Conservation (phyloP, 2,888 invertebrate genomes). For the Strigamia crassipes region DNA sequence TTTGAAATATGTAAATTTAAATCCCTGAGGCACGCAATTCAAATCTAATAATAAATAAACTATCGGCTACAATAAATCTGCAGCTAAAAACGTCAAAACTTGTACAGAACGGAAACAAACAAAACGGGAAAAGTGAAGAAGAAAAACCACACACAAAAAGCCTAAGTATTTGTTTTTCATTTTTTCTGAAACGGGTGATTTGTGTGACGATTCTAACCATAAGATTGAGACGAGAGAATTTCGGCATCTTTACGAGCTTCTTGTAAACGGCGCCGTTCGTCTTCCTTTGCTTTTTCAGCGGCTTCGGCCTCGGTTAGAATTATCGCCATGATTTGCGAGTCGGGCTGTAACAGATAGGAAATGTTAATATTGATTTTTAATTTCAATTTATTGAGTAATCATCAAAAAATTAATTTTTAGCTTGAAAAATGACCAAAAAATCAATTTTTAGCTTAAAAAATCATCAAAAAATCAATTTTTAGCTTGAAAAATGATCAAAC, state of each 20-base stretch:
- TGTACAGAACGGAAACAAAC: neutral
- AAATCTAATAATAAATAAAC: constrained; percentile 1
- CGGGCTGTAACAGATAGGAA: constrained; percentile 54
- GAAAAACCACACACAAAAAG: neutral
- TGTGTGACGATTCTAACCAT: constrained; percentile 14
- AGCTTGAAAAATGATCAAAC: no score
- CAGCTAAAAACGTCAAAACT: neutral
- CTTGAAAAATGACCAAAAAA: no score
- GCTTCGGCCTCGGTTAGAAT: constrained; percentile 53
- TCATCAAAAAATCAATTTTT: no score
- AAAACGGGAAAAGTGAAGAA: no score
- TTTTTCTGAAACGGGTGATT: neutral
- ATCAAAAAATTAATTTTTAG: no score
- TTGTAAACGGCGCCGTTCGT: constrained; percentile 53
- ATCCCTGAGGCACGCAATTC: neutral
- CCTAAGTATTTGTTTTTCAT: neutral
- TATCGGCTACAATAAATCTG: neutral
- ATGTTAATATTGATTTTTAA: no score
- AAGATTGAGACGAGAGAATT: constrained; percentile 44
- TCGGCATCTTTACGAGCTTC: constrained; percentile 56
- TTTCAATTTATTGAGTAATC: no score
- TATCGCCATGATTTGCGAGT: constrained; percentile 56
- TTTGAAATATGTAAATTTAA: neutral
- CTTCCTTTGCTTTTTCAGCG: constrained; percentile 53
- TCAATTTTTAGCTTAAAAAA: no score